Evolutionary conservation across 2,888 invertebrate species (phyloP).

Genomic region (Panorpa germanica): DNA sequence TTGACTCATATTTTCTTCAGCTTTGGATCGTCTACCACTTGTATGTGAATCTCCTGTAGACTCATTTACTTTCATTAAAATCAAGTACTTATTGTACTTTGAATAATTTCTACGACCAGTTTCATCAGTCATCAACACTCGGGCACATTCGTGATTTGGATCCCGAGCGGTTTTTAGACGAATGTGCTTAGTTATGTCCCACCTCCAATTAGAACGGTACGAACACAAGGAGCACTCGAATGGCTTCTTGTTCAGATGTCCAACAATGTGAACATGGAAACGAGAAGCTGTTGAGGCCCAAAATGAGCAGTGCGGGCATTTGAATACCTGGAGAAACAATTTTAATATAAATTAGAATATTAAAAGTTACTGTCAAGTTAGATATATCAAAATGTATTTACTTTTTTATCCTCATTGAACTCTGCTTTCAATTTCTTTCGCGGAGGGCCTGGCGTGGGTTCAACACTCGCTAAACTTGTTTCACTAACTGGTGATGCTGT

Average conservation of each 20-base stretch:
- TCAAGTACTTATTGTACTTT: slow-evolving; percentile 80
- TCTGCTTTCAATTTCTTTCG: slow-evolving; percentile 16
- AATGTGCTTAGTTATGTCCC: slow-evolving; percentile 94
- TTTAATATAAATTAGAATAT: too few species aligned
- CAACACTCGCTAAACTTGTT: too few species aligned
- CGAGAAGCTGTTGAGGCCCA: slow-evolving; percentile 86
- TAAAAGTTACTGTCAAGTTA: slow-evolving; percentile 43
- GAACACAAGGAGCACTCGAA: slow-evolving; percentile 90
- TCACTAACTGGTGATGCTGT: slow-evolving; percentile 17
- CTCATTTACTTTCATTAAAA: slow-evolving; percentile 41
- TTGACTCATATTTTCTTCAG: slow-evolving; percentile 25
- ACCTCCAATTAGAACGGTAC: slow-evolving; percentile 89
- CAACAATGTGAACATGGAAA: slow-evolving; percentile 86
- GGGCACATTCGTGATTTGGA: slow-evolving; percentile 59
- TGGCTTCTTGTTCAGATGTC: slow-evolving; percentile 81
- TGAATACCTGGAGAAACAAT: slow-evolving; percentile 81
- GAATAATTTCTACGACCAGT: slow-evolving; percentile 80
- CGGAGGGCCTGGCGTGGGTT: too few species aligned
- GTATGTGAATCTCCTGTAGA: too few species aligned
- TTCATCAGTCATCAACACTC: slow-evolving; percentile 80
- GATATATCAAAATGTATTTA: slow-evolving; percentile 41
- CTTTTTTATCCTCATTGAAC: slow-evolving; percentile 30
- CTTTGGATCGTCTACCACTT: too few species aligned
- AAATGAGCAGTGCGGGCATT: slow-evolving; percentile 82
- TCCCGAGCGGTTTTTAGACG: slow-evolving; percentile 74